phyloP scores from a whole-genome alignment of 2,888 invertebrate genomes.

The Melinopterus prodromus region DNA sequence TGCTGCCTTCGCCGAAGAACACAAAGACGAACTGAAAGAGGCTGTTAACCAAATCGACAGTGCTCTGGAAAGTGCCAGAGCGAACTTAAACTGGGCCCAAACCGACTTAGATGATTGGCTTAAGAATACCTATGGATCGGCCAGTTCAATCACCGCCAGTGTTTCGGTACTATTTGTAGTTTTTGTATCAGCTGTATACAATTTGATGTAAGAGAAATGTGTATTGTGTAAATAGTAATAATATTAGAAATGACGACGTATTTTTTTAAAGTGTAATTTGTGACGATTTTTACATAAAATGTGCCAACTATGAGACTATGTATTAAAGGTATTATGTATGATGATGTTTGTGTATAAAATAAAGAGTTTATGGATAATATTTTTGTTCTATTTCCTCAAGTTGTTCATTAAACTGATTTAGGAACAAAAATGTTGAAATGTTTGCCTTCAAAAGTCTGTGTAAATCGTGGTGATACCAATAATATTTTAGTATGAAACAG shows the following conservation, averaged over 20 bases:
- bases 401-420: no score
- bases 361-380: no score
- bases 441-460: no score
- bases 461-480: no score
- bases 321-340: not conserved
- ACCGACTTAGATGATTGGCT: conserved; percentile 32
- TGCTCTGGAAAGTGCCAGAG: conserved; percentile 50
- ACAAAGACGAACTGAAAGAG: conserved; percentile 51
- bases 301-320: not conserved
- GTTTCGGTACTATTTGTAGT: conserved; percentile 20
- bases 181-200: conserved; percentile 1
- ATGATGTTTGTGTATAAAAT: not conserved
- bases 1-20: conserved; percentile 37
- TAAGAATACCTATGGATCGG: conserved; percentile 23
- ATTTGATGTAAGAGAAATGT: not conserved
- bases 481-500: no score
- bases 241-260: not conserved
- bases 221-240: not conserved
- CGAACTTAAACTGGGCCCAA: conserved; percentile 56
- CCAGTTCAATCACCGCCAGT: conserved; percentile 28
- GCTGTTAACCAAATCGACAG: conserved; percentile 46
- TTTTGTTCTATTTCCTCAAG: no score
- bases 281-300: no score
- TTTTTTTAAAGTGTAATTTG: no score
- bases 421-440: no score